Percentiles rank a stretch among this genome's conserved stretches.
phyloP scores from a whole-genome alignment of 2,797 vertebrate genomes.

The Podarcis lilfordi region DNA sequence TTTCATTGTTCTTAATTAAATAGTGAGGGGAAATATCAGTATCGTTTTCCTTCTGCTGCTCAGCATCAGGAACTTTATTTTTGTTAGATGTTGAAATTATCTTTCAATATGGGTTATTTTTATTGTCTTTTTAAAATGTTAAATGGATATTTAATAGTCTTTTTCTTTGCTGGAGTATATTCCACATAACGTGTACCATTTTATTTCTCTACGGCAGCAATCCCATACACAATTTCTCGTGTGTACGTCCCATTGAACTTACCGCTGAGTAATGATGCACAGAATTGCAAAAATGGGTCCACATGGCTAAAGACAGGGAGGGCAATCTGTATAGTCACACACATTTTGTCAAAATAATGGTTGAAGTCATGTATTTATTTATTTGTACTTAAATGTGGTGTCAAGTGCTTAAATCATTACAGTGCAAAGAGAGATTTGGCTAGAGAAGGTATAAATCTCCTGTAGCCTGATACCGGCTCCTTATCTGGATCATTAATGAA shows the following conservation, averaged over 20 bases:
- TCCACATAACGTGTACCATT: background rate
- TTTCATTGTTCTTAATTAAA: constrained; percentile 55
- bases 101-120: constrained; percentile 9
- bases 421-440: no score
- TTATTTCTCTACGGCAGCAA: background rate
- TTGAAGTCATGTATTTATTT: no score
- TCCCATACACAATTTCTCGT: background rate
- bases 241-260: background rate
- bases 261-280: background rate
- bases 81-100: constrained; percentile 9
- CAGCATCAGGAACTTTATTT: background rate
- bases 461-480: no score
- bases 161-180: background rate
- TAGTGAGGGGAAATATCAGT: constrained; percentile 45
- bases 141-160: background rate
- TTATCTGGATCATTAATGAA: no score
- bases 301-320: no score
- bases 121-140: background rate
- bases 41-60: constrained; percentile 45
- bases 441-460: no score
- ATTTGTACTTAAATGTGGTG: no score
- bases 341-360: no score
- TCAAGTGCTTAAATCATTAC: no score
- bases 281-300: constrained; percentile 9
- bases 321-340: no score